Evolutionary conservation across 2,888 invertebrate species (phyloP).

Genomic region (Boloria selene): DNA sequence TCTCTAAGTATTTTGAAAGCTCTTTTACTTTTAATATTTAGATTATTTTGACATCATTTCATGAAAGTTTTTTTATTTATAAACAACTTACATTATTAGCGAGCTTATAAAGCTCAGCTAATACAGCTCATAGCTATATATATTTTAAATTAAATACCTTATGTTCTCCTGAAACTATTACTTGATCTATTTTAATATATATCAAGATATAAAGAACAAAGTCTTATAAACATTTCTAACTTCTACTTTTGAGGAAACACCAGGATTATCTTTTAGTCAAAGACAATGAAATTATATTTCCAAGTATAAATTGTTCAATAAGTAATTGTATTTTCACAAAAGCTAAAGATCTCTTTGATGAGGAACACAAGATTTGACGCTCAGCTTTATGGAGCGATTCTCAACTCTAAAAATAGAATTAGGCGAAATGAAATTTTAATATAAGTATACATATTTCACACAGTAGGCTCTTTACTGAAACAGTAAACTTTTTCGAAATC

Average conservation of each 20-base stretch:
- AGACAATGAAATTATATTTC: constrained; percentile 28
- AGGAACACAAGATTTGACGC: constrained; percentile 51
- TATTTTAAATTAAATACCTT: too few species aligned
- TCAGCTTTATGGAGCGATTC: constrained; percentile 48
- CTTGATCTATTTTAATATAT: too few species aligned
- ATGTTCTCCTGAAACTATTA: too few species aligned
- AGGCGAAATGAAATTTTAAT: constrained; percentile 46
- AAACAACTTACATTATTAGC: too few species aligned
- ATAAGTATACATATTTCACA: constrained; percentile 51
- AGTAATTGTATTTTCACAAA: constrained; percentile 52
- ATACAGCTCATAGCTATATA: too few species aligned
- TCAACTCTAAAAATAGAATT: constrained; percentile 41
- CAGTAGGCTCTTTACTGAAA: constrained; percentile 51
- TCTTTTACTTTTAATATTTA: too few species aligned
- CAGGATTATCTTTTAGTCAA: constrained; percentile 25
- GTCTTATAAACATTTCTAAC: too few species aligned
- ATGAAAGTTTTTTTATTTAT: too few species aligned
- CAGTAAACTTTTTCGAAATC: constrained; percentile 54
- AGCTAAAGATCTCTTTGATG: constrained; percentile 45
- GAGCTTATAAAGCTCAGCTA: too few species aligned
- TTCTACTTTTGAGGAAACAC: constrained; percentile 45
- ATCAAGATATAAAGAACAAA: too few species aligned
- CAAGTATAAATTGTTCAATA: constrained; percentile 44
- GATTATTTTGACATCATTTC: too few species aligned
- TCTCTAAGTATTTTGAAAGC: too few species aligned